Percentiles rank a stretch among this genome's conserved stretches.
These are phyloP conservation scores for Petrocephalus microphthalmus DNA, from an alignment of 2,113 vertebrate genomes.

Conservation along the genomic window DNA sequence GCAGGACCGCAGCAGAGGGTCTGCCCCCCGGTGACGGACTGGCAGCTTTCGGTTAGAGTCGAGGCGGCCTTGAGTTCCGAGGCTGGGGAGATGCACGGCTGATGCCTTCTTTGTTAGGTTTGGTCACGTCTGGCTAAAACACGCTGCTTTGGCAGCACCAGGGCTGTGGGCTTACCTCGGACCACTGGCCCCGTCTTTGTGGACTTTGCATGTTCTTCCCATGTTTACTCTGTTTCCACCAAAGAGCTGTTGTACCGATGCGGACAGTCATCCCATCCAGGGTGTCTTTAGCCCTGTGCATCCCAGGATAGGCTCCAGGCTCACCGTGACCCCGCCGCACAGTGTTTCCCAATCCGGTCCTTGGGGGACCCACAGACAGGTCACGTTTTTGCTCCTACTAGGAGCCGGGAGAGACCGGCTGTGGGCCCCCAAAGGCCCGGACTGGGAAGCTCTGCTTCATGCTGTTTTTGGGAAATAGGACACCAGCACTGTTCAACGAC, in stretches of 20 bases:
- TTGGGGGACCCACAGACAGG: too few relatives aligned
- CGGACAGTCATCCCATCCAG: background rate
- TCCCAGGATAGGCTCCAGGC: too few relatives aligned
- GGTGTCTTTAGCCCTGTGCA: background rate
- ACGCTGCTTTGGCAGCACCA: background rate
- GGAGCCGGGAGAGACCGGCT: too few relatives aligned
- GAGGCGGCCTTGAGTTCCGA: background rate
- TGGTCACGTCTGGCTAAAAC: background rate
- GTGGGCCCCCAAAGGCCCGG: too few relatives aligned
- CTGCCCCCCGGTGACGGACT: background rate
- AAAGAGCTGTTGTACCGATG: background rate
- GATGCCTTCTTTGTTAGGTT: background rate
- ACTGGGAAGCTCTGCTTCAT: too few relatives aligned
- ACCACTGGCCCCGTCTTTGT: background rate
- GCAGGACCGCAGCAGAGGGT: too few relatives aligned
- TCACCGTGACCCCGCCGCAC: background rate
- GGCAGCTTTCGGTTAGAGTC: background rate
- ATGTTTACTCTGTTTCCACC: background rate
- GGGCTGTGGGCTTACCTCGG: background rate
- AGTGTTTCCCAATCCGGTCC: too few relatives aligned
- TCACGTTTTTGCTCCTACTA: too few relatives aligned
- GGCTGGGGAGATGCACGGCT: background rate
- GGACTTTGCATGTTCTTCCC: background rate
- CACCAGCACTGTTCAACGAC: background rate
- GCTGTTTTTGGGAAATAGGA: background rate